Evolutionary conservation across 2,113 vertebrate species (phyloP).

Genomic region (Sapayoa aenigma): DNA sequence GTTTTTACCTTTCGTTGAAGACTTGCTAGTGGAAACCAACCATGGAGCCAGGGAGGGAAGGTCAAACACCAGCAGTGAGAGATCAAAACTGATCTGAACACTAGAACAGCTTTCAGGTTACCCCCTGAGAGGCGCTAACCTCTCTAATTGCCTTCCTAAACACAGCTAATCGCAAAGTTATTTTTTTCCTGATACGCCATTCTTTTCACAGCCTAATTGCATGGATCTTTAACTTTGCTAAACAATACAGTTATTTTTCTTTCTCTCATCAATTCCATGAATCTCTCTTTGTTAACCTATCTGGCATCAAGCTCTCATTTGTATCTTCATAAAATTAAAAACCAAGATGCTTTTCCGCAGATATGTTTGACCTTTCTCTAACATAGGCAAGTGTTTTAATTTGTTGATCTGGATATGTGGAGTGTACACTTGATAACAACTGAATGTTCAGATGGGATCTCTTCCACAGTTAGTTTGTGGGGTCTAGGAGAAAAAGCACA

Average conservation of each 20-base stretch:
- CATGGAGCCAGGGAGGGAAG: not conserved
- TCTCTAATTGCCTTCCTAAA: not conserved
- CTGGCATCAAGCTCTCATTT: not conserved
- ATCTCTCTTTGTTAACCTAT: not conserved
- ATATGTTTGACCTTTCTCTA: not conserved
- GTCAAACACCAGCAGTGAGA: not conserved
- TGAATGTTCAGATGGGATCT: not conserved
- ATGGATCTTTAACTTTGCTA: not conserved
- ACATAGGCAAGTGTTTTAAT: not conserved
- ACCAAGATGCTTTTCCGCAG: not conserved
- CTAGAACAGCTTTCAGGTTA: not conserved
- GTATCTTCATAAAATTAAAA: not conserved
- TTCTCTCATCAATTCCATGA: not conserved
- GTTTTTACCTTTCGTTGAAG: constrained; percentile 8
- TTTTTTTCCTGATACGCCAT: not conserved
- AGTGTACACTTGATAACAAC: not conserved
- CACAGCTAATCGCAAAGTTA: not conserved
- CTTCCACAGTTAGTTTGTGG: not conserved
- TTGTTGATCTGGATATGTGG: not conserved
- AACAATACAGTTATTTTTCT: not conserved
- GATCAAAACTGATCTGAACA: not conserved
- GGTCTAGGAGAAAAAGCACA: not conserved
- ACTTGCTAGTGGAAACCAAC: not conserved
- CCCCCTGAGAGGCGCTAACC: not conserved
- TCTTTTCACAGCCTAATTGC: not conserved